Conservation (phyloP, 2,113 vertebrate genomes). For the Columba janthina region DNA sequence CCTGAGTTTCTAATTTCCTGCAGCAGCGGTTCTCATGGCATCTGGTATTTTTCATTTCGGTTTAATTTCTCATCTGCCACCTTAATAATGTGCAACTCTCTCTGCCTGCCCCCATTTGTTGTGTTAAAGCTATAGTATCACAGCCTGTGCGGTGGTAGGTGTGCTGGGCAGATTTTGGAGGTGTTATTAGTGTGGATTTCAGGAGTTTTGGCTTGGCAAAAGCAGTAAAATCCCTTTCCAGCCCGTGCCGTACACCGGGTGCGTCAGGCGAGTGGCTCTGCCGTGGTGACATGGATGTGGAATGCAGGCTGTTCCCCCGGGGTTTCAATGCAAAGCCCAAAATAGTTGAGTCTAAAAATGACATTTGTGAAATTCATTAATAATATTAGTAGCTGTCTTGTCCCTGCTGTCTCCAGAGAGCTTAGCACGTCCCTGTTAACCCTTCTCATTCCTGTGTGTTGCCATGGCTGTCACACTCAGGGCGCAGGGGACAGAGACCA, state of each 20-base stretch:
- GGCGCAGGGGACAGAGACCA: accelerated
- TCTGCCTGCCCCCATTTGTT: too few relatives aligned
- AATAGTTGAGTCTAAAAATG: constrained; percentile 55
- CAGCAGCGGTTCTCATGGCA: background rate
- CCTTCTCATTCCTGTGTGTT: background rate
- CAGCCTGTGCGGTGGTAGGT: background rate
- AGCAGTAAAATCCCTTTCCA: background rate
- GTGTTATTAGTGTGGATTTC: background rate
- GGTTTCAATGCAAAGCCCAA: constrained; percentile 10
- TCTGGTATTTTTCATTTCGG: background rate
- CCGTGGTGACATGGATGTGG: background rate
- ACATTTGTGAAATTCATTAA: constrained; percentile 65
- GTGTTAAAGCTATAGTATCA: accelerated
- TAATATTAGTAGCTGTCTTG: constrained; percentile 42
- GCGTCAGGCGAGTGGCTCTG: background rate
- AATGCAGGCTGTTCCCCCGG: background rate
- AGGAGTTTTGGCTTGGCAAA: background rate
- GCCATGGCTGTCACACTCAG: accelerated
- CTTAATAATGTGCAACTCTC: background rate
- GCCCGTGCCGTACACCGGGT: accelerated
- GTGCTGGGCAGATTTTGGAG: background rate
- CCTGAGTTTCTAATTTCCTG: constrained; percentile 38
- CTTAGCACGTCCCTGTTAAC: constrained; percentile 11
- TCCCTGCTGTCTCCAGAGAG: constrained; percentile 38
- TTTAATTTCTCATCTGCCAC: background rate